Conservation (phyloP, 2,888 invertebrate species). For the Drosophila gaucha region DNA sequence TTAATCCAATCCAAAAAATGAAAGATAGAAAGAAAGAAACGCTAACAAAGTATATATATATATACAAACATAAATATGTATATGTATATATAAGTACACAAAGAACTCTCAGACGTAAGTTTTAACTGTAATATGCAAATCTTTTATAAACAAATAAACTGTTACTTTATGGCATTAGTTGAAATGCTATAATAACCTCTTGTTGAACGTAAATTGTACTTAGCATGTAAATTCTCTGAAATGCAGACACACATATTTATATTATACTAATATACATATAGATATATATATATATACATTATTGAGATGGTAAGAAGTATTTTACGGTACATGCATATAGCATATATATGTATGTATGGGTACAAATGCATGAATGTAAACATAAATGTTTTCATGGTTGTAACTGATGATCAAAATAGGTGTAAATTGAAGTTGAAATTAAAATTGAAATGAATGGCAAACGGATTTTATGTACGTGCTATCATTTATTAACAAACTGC, state of each 20-base stretch:
- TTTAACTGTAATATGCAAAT: constrained; percentile 71
- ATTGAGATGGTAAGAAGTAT: constrained; percentile 62
- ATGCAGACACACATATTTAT: constrained; percentile 50
- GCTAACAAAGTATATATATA: constrained; percentile 7
- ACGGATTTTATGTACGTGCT: constrained; percentile 46
- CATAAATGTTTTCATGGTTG: constrained; percentile 81
- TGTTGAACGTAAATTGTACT: constrained; percentile 75
- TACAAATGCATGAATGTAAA: constrained; percentile 59
- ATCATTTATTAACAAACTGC: constrained; percentile 50
- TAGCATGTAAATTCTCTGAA: constrained; percentile 62
- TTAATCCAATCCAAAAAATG: constrained; percentile 30
- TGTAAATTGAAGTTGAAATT: constrained; percentile 40
- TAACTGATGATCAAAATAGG: constrained; percentile 83
- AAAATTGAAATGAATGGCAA: constrained; percentile 26
- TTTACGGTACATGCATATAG: constrained; percentile 52
- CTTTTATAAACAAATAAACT: constrained; percentile 68
- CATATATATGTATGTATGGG: constrained; percentile 33
- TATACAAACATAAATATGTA: neutral
- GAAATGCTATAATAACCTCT: constrained; percentile 72
- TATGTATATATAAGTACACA: constrained; percentile 52
- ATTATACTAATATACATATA: constrained; percentile 54
- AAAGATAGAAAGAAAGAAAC: constrained; percentile 16
- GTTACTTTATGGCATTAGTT: constrained; percentile 75
- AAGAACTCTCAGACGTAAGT: constrained; percentile 68
- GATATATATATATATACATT: too few species aligned